A percentile compares a stretch with the other conserved stretches of the same genome.
Conservation (phyloP, 1,140 invertebrate genomes). For the Heterodera carotae region DNA sequence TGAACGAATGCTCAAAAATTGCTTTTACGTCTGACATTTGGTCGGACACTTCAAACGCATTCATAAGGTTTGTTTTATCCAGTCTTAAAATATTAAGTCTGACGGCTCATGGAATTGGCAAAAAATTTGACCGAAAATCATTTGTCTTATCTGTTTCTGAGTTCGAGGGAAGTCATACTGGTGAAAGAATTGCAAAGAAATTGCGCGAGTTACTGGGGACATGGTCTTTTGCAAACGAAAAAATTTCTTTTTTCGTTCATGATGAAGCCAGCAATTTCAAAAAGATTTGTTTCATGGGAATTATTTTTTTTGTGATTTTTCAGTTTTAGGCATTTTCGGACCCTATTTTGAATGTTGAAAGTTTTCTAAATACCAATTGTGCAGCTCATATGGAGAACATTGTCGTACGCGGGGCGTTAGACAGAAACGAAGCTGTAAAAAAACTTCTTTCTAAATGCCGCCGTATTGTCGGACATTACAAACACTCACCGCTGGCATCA, state of each 20-base stretch:
- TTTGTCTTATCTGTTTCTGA: conserved; percentile 8
- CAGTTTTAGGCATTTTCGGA: conserved; percentile 3
- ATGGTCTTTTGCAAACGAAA: background rate
- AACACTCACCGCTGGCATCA: conserved; percentile 1
- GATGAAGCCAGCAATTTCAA: conserved; percentile 6
- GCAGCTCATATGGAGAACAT: conserved; percentile 11
- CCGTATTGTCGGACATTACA: conserved; percentile 4
- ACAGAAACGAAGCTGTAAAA: conserved; percentile 5
- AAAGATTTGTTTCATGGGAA: too few species aligned
- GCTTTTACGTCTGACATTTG: conserved; percentile 10
- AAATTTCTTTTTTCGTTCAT: background rate
- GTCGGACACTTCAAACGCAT: conserved; percentile 4
- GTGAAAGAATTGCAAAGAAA: conserved; percentile 6
- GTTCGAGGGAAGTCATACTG: conserved; percentile 1
- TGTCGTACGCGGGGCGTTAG: background rate
- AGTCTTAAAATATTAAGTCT: background rate
- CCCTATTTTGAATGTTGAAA: conserved; percentile 5
- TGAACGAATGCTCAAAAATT: conserved; percentile 9
- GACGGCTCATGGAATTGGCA: conserved; percentile 13
- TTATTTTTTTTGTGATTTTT: background rate
- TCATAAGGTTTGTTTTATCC: conserved; percentile 13
- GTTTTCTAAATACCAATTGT: conserved; percentile 11
- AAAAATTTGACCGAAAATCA: conserved; percentile 12
- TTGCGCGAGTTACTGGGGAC: background rate
- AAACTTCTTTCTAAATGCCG: conserved; percentile 4